Base-by-base conservation (phyloP, 1,140 invertebrate species). In the Pantala flavescens region DNA sequence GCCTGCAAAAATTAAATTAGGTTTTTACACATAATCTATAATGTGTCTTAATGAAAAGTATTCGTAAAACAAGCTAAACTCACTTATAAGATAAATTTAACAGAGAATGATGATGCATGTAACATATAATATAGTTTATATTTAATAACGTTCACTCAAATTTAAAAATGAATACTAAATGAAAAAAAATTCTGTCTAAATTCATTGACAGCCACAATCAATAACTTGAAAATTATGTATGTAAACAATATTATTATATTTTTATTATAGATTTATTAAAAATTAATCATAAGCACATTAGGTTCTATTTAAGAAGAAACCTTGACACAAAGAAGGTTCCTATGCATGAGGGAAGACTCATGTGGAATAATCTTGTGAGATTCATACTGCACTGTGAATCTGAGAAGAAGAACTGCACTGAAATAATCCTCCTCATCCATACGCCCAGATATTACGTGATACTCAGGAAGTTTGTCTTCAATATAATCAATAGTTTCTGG, bases 311-410 rank as follows among this genome's bases (percentile, higher is more conserved):
- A 49, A 49, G 43, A 19, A 16, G 1, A 63, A 14, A 84, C 83
- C 76, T 86, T 78, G 23, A 86, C 82, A 73, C 79, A 76, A 0
- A 87, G 79, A 0, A 88, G 74, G 79, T 86, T 88, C 76, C 88
- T 79, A 36, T 78, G 79, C 88, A 89, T 89, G 2, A 75, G 21
- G 36, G 84, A 83, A 72, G 78, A 79, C 1, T 80, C 78, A 78
- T 85, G 88, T 10, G 81, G 80, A 49, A 84, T 79, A 23, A 88
- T 78, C 24, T 82, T 77, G 72, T 83, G 81, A 23, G 78, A 79
- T 72, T 84, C 82, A 70, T 83, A 81, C 55, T 81, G 78, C 1
- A 87, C 80, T 14, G 80, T 82, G 28, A 82, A 83, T 42, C 80
- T 79, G 24, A 83, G 80, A 0, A 88, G 78, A 28, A 89, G 79